Evolutionary conservation across 2,797 vertebrate genomes (phyloP).

Genomic region (Sebastes matsubarae): DNA sequence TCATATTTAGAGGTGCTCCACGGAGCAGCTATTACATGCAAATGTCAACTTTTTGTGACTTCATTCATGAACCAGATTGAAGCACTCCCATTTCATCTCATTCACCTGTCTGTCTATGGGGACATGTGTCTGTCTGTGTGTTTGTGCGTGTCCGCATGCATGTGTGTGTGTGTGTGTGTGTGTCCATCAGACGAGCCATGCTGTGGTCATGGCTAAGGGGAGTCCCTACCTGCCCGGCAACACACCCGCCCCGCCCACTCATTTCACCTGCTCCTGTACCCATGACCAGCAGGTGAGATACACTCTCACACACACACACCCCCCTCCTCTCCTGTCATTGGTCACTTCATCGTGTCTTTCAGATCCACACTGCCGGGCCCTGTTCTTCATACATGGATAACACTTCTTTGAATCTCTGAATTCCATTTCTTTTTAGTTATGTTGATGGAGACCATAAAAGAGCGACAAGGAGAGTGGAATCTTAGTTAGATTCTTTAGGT

Average conservation of each 20-base stretch:
- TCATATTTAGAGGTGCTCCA: too few relatives aligned
- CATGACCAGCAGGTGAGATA: slow-evolving; percentile 89
- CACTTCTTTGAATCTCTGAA: too few relatives aligned
- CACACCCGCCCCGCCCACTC: slow-evolving; percentile 76
- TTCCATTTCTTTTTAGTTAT: too few relatives aligned
- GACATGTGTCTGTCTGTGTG: slow-evolving; percentile 15
- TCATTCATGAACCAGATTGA: not conserved
- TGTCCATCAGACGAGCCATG: slow-evolving; percentile 78
- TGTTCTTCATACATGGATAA: not conserved
- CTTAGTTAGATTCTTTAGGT: not conserved
- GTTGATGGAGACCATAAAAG: not conserved
- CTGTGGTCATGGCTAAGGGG: slow-evolving; percentile 83
- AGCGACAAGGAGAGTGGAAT: not conserved
- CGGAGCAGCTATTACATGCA: not conserved
- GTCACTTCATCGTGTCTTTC: slow-evolving; percentile 33
- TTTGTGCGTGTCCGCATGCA: not conserved
- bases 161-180: slow-evolving; percentile 21
- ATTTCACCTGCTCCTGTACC: slow-evolving; percentile 88
- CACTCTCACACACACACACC: slow-evolving; percentile 9
- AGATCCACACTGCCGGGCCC: not conserved
- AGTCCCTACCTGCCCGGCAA: slow-evolving; percentile 71
- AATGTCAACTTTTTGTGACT: slow-evolving; percentile 5
- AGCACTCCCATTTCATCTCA: slow-evolving; percentile 39
- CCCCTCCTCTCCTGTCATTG: slow-evolving; percentile 34
- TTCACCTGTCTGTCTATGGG: slow-evolving; percentile 38